A percentile compares a stretch with the other conserved stretches of the same genome.
Conservation (phyloP, 2,113 vertebrate genomes). For the Zootoca vivipara region DNA sequence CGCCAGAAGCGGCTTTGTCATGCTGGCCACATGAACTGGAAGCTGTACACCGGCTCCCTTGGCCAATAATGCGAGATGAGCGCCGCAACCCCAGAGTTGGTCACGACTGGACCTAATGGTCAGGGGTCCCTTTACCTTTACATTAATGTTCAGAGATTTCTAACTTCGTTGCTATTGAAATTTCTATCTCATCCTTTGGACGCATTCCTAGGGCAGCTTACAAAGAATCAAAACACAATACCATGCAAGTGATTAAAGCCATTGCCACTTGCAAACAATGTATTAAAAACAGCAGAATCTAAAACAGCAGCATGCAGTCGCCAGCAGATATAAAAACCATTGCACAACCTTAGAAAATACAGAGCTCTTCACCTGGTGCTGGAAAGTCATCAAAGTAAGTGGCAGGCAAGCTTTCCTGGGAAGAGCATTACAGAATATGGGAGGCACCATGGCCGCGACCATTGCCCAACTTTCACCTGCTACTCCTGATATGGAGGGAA, state of each 20-base stretch:
- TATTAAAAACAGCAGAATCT: background rate
- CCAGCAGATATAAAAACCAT: background rate
- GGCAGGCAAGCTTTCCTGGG: background rate
- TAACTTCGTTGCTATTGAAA: background rate
- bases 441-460: background rate
- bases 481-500: background rate
- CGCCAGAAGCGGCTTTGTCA: no score
- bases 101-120: no score
- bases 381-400: background rate
- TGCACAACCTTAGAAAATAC: background rate
- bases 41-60: no score
- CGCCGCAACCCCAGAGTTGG: no score
- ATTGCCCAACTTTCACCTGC: background rate
- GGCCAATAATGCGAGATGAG: no score
- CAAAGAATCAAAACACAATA: background rate
- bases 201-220: background rate
- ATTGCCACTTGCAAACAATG: background rate
- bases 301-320: background rate
- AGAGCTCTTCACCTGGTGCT: background rate
- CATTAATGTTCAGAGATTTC: background rate
- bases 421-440: background rate
- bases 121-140: no score
- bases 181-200: background rate
- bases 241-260: background rate
- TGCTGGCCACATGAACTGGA: no score